These are phyloP conservation scores for Bovichtus variegatus DNA, from an alignment of 2,797 vertebrate genomes.

Conservation along the genomic window DNA sequence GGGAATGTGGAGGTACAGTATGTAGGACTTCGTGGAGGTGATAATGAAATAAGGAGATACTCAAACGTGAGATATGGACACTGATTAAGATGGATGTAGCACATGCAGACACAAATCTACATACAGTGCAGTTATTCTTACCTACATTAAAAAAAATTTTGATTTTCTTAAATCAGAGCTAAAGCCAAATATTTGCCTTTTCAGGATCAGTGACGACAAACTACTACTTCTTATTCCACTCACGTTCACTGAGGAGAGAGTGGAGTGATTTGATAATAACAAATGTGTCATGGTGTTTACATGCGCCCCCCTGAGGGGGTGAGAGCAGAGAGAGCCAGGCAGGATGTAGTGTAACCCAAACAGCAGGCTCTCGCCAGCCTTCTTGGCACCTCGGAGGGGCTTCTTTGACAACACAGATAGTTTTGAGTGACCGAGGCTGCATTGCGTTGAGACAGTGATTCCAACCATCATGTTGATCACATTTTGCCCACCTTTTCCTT, in stretches of 20 bases:
- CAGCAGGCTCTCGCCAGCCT: conserved; percentile 37
- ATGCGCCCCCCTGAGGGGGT: conserved; percentile 62
- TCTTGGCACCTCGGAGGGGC: conserved; percentile 31
- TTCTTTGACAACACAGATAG: conserved; percentile 50
- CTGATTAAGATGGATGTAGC: neutral
- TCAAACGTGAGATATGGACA: neutral
- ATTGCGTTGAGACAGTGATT: neutral
- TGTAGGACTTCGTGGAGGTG: neutral
- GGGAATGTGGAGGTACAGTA: neutral
- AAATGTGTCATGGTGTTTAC: conserved; percentile 78
- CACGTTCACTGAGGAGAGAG: conserved; percentile 51
- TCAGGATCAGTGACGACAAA: conserved; percentile 21
- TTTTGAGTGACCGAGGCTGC: conserved; percentile 22
- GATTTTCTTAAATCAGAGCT: conserved; percentile 10
- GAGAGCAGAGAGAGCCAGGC: conserved; percentile 52
- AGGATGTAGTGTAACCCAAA: conserved; percentile 62
- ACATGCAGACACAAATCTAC: neutral
- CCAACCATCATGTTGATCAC: neutral
- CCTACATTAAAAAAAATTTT: neutral
- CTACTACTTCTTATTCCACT: conserved; percentile 55
- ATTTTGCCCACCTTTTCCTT: conserved; percentile 31
- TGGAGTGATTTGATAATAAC: conserved; percentile 74
- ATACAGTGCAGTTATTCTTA: neutral
- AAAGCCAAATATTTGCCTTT: conserved; percentile 33
- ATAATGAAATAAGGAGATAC: neutral